Evolutionary conservation across 2,888 invertebrate species (phyloP), one percentile per base, ranked within the genome.

Genomic region (Platypus cylindrus): DNA sequence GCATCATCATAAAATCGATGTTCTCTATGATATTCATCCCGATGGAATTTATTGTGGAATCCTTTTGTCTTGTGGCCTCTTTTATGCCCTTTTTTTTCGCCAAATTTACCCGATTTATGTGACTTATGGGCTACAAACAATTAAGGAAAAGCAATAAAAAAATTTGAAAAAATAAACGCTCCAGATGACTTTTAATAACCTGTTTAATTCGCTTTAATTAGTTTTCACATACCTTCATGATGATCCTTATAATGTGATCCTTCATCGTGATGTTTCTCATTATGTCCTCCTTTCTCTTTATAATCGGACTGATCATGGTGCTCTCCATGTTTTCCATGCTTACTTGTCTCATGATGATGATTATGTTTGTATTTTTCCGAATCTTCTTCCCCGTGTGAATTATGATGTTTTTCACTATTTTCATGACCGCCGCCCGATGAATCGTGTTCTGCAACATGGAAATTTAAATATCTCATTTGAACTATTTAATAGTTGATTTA

Each of bases 1-100:
- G 77, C 78, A 57, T 86, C 84, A 53, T 86, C 85, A 62, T 86
- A 86, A 67, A 86, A 86, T 59, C 85, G 84, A 60, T 81, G 81
- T 51, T 80, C 79, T 50, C 76, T 79, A 55, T 78, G 75, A 60
- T 74, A 80, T 55, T 82, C 82, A 49, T 82, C 81, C 55, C 78
- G 78, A 62, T 78, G 78, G 58, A 78, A 77, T 47, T 78, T 78
- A 62, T 82, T 78, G 63, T 82, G 80, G 59, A 77, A 80, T 1
- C 81, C 81, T 58, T 77, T 78, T 2, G 78, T 78, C 55, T 79
- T 79, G 52, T 80, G 78, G 3, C 81, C 81, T 48, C 78, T 78
- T 53, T 79, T 80, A 54, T 81, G 80, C 0, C 78, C 80, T 44
- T 78, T 77, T 52, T 79, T 79, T 56, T 80, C 78, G 1, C 73